phyloP scores from a whole-genome alignment of 2,797 vertebrate species.

The Odontamblyopus rebecca region DNA sequence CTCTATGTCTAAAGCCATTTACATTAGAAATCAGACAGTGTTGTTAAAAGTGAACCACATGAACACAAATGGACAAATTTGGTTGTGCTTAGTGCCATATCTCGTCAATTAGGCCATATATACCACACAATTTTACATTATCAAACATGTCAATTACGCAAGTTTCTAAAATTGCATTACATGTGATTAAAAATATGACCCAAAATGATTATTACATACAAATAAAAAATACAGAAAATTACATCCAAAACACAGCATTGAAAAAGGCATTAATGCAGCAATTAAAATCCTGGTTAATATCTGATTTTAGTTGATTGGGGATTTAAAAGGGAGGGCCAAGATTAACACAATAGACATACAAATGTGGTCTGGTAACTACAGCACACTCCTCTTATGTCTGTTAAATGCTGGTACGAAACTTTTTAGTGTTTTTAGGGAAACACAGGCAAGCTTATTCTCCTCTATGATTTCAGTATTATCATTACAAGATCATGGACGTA shows the following conservation, averaged over 20 bases:
- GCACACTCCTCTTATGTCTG: slow-evolving; percentile 75
- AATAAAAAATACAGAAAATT: slow-evolving; percentile 83
- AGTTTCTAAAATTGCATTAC: slow-evolving; percentile 65
- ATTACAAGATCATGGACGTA: slow-evolving; percentile 73
- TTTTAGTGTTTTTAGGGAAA: slow-evolving; percentile 69
- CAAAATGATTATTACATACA: slow-evolving; percentile 77
- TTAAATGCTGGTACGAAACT: slow-evolving; percentile 83
- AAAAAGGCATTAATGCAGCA: slow-evolving; percentile 84
- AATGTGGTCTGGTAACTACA: slow-evolving; percentile 75
- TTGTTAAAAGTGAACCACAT: slow-evolving; percentile 50
- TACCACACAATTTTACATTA: slow-evolving; percentile 52
- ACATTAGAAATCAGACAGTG: slow-evolving; percentile 43
- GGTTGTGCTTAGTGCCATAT: slow-evolving; percentile 72
- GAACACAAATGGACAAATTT: slow-evolving; percentile 59
- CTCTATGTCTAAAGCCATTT: slow-evolving; percentile 40
- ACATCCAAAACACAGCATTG: slow-evolving; percentile 84
- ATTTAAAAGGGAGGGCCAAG: slow-evolving; percentile 61
- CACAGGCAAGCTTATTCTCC: slow-evolving; percentile 77
- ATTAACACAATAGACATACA: slow-evolving; percentile 70
- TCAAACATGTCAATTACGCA: slow-evolving; percentile 50
- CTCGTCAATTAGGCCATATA: slow-evolving; percentile 54
- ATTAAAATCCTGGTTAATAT: slow-evolving; percentile 77
- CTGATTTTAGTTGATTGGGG: slow-evolving; percentile 69
- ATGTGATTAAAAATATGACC: slow-evolving; percentile 74
- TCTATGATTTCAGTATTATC: slow-evolving; percentile 75